Evolutionary conservation across 1,140 invertebrate genomes (phyloP).

Genomic region (Drosophila suzukii): DNA sequence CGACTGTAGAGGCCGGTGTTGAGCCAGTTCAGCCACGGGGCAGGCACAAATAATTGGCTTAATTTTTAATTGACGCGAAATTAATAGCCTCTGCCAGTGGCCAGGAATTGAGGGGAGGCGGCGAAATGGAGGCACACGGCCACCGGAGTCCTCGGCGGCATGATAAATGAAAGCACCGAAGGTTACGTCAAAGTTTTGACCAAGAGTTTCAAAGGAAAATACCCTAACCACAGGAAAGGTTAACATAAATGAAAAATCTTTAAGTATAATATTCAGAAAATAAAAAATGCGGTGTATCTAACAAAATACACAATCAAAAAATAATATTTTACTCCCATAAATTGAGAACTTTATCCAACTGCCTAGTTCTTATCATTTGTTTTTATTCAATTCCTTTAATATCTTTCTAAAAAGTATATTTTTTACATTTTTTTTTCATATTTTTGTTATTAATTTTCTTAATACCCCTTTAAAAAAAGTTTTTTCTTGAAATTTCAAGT

Average conservation of each 20-base stretch:
- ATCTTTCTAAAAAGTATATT: too few species aligned
- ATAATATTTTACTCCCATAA: too few species aligned
- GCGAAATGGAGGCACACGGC: conserved; percentile 27
- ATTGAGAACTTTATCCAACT: too few species aligned
- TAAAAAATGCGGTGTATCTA: neutral
- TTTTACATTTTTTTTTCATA: too few species aligned
- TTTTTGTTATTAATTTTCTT: too few species aligned
- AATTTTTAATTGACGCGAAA: conserved; percentile 83
- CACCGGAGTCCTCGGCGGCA: conserved; percentile 25
- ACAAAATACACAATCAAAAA: too few species aligned
- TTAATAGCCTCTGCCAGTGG: conserved; percentile 71
- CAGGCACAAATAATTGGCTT: conserved; percentile 79
- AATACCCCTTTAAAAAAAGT: neutral
- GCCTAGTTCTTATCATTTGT: too few species aligned
- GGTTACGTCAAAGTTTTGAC: conserved; percentile 27
- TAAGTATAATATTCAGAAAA: neutral
- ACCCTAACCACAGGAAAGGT: conserved; percentile 4
- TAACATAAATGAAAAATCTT: neutral
- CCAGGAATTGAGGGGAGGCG: conserved; percentile 26
- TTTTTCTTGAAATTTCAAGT: neutral
- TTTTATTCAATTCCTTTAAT: too few species aligned
- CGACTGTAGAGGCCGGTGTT: conserved; percentile 23
- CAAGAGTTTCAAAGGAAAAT: conserved; percentile 24
- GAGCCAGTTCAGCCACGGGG: conserved; percentile 40
- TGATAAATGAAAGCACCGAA: conserved; percentile 56